Evolutionary conservation across 2,113 vertebrate genomes (phyloP), one percentile per base, ranked within the genome.

Genomic region (Felis chaus): DNA sequence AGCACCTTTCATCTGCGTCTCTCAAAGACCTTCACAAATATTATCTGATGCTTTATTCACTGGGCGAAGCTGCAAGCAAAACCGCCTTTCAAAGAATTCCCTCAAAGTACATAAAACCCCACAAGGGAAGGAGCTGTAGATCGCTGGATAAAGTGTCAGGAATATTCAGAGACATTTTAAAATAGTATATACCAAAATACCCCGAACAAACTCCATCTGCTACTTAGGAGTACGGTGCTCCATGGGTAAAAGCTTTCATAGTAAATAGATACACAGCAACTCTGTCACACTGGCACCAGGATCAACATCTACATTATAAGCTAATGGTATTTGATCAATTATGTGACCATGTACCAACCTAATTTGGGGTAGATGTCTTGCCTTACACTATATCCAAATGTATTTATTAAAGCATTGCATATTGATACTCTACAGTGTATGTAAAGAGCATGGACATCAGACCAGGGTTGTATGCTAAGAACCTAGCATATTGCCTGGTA

Each of bases 11-110:
- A 97, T 97, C 87, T 95, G 27, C n/a, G 79, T 91, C 57, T 93
- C 92, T 97, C 95, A 98, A 98, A 97, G 90, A 88, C 39, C 80
- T 96, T 95, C 87, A 94, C 79, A 97, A 91, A 92, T 96, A 93
- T 94, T 93, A 95, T 96, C 92, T 96, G 84, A 97, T 78, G 61
- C 95, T 97, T 97, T 95, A 95, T 96, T 97, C 95, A 88, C 87
- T 57, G 50, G 79, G 41, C 29, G 36, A 87, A 79, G 79, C 69
- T 78, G 84, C 84, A 95, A 97, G 73, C n/a, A 92, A 92, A 96
- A 92, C 3, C 55, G 31, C 10, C 87, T 96, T 96, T 96, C 78
- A 97, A 97, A 69, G 55, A 95, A 90, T 95, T 92, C 48, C 87
- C 83, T 97, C 39, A 92, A 97, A 97, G 91, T 66, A 78, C 4